Evolutionary conservation across 1,140 invertebrate genomes (phyloP).

Genomic region (Euschistus heros): DNA sequence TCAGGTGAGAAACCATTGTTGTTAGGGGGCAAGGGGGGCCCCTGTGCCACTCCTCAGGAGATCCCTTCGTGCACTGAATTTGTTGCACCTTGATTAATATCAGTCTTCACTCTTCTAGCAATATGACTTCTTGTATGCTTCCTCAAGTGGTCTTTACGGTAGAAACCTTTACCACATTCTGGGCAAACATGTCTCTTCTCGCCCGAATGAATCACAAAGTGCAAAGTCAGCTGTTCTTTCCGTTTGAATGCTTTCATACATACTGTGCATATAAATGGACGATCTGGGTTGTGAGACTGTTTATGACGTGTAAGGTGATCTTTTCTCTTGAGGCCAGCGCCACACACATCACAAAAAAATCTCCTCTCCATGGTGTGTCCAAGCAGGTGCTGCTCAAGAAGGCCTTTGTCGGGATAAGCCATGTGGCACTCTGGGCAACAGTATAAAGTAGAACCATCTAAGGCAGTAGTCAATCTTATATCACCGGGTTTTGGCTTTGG

Average conservation of each 20-base stretch:
- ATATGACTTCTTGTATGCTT: constrained; percentile 47
- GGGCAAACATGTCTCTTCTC: constrained; percentile 42
- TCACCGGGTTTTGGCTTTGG: constrained; percentile 69
- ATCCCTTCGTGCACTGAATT: constrained; percentile 17
- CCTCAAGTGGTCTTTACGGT: constrained; percentile 47
- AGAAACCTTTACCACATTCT: constrained; percentile 48
- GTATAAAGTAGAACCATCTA: constrained; percentile 71
- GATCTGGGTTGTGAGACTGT: constrained; percentile 43
- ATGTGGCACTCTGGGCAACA: constrained; percentile 79
- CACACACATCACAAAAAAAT: constrained; percentile 43
- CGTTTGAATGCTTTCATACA: constrained; percentile 45
- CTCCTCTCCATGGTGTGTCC: constrained; percentile 38
- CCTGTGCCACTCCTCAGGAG: constrained; percentile 30
- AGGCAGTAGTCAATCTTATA: constrained; percentile 65
- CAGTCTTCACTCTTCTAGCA: constrained; percentile 55
- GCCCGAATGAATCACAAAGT: constrained; percentile 41
- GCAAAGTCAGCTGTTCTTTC: constrained; percentile 44
- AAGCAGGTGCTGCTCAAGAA: constrained; percentile 70
- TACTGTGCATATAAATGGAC: constrained; percentile 42
- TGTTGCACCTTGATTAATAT: constrained; percentile 53
- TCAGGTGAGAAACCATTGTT: constrained; percentile 28
- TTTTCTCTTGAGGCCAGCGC: constrained; percentile 40
- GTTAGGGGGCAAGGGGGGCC: constrained; percentile 8
- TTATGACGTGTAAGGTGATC: constrained; percentile 42
- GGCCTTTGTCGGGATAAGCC: constrained; percentile 67